Evolutionary conservation across 2,797 vertebrate genomes (phyloP).

Genomic region (Pipistrellus nathusii): DNA sequence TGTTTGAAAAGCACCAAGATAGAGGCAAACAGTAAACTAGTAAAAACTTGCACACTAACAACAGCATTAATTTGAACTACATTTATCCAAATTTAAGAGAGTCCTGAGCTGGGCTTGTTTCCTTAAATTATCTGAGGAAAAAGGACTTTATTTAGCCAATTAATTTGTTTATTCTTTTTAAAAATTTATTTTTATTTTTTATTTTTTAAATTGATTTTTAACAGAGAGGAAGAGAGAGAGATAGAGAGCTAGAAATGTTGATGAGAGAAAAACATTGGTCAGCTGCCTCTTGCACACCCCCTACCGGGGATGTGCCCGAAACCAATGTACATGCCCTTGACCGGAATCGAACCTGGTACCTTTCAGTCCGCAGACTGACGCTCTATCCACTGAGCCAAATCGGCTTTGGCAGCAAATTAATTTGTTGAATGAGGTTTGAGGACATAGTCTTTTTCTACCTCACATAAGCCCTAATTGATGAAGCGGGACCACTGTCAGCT

Average conservation of each 20-base stretch:
- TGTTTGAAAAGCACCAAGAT: not conserved
- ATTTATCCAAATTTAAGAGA: constrained; percentile 19
- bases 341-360: too few species aligned
- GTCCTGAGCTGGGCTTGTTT: not conserved
- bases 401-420: not conserved
- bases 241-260: too few species aligned
- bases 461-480: not conserved
- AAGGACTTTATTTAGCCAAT: not conserved
- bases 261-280: too few species aligned
- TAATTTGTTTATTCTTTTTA: not conserved
- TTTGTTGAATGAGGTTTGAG: not conserved
- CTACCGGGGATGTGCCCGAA: too few species aligned
- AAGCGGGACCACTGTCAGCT: not conserved
- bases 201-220: too few species aligned
- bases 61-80: not conserved
- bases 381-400: too few species aligned
- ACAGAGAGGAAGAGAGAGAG: too few species aligned
- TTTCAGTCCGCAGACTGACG: too few species aligned
- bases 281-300: too few species aligned
- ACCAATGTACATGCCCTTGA: too few species aligned
- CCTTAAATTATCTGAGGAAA: constrained; percentile 12
- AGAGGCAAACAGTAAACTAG: not conserved
- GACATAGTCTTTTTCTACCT: not conserved
- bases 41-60: not conserved
- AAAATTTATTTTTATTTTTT: too few species aligned